Base-by-base conservation (phyloP, 2,888 invertebrate genomes). In the Lasius platythorax region DNA sequence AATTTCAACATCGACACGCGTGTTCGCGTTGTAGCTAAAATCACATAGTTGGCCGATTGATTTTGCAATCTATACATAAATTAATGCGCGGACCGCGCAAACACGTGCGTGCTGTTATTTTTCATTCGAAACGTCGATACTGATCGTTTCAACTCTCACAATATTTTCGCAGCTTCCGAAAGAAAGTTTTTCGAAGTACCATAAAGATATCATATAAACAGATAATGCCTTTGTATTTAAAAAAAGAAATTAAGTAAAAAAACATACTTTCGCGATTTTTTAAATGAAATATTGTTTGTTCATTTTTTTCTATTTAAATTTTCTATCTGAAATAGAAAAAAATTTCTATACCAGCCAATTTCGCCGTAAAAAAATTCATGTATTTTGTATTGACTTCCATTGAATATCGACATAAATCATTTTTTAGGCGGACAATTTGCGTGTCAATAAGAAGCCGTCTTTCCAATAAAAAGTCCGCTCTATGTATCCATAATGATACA, bases 61-160 rank as follows among this genome's bases (percentile, higher is more conserved):
- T 74, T 74, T 74, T 74, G n/a, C 43, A 74, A 74, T 74, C 43
- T 74, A 61, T 63, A 63, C 11, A 73, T 58, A 40, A 58, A 73
- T 73, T 58, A 73, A 30, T 30, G 15, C 15, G 63, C n/a, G 30
- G 43, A 61, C 30, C n/a, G 30, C 9, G n/a, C 28, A 4, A 43
- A 15, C 18, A 23, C 15, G n/a, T 74, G 61, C 3, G 18, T 73
- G 8, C 33, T 43, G 3, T 28, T 43, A 9, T n/a, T 12, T 63
- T 9, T 1, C 12, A 23, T 11, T 4, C 1, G 43, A 75, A 75
- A 46, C 33, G 4, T 61, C 9, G 18, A 61, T 58, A 33, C 2
- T 30, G 6, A 23, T 33, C 53, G 23, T 4, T 37, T 37, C 4
- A 0, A 72, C 8, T 72, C 3, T 18, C 8, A 37, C 3, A 50